Conservation (phyloP, 2,888 invertebrate genomes). For the Elysia crispata region DNA sequence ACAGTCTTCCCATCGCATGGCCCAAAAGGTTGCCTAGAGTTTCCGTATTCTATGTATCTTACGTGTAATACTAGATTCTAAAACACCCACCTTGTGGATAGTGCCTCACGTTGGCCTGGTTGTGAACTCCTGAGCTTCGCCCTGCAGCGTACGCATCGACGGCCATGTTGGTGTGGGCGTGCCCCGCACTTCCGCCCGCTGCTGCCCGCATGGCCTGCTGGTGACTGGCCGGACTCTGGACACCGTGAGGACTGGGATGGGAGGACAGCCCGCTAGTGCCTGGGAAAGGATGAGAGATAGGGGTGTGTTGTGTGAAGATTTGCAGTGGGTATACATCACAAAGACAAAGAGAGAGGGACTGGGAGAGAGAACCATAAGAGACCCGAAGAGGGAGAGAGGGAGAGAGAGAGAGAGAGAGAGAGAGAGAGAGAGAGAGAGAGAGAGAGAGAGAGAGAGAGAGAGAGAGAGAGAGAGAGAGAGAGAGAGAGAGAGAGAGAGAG, state of each 20-base stretch:
- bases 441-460: too few species aligned
- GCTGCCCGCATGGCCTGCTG: neutral
- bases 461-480: neutral
- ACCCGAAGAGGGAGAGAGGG: conserved; percentile 22
- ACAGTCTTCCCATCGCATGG: neutral
- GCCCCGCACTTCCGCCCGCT: neutral
- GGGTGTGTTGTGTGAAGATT: too few species aligned
- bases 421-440: too few species aligned
- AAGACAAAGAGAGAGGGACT: neutral
- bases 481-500: neutral
- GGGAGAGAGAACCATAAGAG: too few species aligned
- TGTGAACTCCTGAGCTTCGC: conserved; percentile 47
- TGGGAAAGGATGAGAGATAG: neutral
- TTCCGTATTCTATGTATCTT: neutral
- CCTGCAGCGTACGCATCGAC: conserved; percentile 51
- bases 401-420: neutral
- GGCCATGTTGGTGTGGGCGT: conserved; percentile 36
- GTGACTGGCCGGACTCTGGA: conserved; percentile 33
- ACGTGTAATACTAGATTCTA: neutral
- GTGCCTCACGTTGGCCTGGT: conserved; percentile 58
- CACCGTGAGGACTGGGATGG: conserved; percentile 35
- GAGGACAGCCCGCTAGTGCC: conserved; percentile 42
- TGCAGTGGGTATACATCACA: too few species aligned
- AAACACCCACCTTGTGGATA: conserved; percentile 57
- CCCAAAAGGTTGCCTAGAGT: neutral